Evolutionary conservation across 2,113 vertebrate species (phyloP).

Genomic region (Syngnathus floridae): DNA sequence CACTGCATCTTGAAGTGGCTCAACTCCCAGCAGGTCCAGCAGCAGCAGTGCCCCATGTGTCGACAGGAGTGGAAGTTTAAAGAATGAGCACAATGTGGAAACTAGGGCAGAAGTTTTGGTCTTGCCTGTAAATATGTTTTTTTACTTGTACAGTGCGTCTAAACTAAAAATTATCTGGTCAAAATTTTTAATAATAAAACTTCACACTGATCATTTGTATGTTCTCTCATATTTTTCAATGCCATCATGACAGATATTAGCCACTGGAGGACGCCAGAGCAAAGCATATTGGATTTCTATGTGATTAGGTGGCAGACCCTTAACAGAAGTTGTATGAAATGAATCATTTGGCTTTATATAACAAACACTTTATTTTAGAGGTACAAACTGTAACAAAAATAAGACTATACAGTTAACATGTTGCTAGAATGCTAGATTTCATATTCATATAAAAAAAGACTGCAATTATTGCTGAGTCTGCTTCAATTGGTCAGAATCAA

Average conservation of each 20-base stretch:
- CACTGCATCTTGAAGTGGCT: conserved; percentile 99
- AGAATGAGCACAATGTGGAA: conserved; percentile 69
- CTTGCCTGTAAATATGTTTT: background rate
- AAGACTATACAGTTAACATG: background rate
- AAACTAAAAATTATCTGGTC: background rate
- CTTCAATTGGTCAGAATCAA: too few relatives aligned
- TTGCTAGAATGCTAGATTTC: background rate
- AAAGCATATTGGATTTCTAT: background rate
- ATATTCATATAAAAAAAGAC: too few relatives aligned
- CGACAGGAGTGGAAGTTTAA: conserved; percentile 98
- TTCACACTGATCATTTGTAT: background rate
- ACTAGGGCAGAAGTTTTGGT: background rate
- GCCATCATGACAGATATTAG: background rate
- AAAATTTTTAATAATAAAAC: background rate
- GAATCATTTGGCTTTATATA: background rate
- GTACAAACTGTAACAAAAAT: background rate
- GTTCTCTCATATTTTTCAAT: background rate
- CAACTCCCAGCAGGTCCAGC: conserved; percentile 93
- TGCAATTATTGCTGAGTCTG: too few relatives aligned
- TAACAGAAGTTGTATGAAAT: background rate
- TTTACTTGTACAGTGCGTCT: background rate
- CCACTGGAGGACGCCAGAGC: background rate
- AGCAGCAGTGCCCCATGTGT: conserved; percentile 98
- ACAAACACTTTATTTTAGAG: background rate
- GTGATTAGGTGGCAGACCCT: too few relatives aligned